Evolutionary conservation across 2,797 vertebrate genomes (phyloP).

Genomic region (Acipenser ruthenus): DNA sequence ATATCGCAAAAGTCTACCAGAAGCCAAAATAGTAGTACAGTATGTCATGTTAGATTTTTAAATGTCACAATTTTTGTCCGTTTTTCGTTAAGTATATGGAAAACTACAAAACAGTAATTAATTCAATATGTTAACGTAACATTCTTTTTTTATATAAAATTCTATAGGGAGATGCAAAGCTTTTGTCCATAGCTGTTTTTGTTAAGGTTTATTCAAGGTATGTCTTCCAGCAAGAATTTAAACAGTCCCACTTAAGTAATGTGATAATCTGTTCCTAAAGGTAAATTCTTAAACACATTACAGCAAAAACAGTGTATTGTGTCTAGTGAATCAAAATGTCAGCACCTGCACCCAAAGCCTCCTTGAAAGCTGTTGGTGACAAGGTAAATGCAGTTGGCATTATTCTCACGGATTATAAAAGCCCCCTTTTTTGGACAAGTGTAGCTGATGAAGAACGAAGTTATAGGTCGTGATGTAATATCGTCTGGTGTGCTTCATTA

Average conservation of each 20-base stretch:
- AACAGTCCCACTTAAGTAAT: slow-evolving; percentile 10
- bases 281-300: slow-evolving; percentile 18
- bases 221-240: slow-evolving; percentile 18
- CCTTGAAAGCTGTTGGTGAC: neutral
- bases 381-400: neutral
- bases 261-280: slow-evolving; percentile 17
- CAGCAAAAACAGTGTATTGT: slow-evolving; percentile 3
- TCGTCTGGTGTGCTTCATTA: too few relatives aligned
- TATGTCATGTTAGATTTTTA: too few relatives aligned
- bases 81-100: too few relatives aligned
- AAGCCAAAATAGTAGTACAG: too few relatives aligned
- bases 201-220: slow-evolving; percentile 23
- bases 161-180: slow-evolving; percentile 17
- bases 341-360: slow-evolving; percentile 25
- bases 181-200: slow-evolving; percentile 14
- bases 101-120: too few relatives aligned
- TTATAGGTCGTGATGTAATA: too few relatives aligned
- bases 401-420: slow-evolving; percentile 10
- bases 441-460: slow-evolving; percentile 14
- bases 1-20: too few relatives aligned
- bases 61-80: too few relatives aligned
- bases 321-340: slow-evolving; percentile 24
- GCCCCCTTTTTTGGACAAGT: slow-evolving; percentile 18
- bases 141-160: slow-evolving; percentile 22
- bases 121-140: too few relatives aligned